phyloP scores from a whole-genome alignment of 1,140 invertebrate genomes.

The Lithobius niger region DNA sequence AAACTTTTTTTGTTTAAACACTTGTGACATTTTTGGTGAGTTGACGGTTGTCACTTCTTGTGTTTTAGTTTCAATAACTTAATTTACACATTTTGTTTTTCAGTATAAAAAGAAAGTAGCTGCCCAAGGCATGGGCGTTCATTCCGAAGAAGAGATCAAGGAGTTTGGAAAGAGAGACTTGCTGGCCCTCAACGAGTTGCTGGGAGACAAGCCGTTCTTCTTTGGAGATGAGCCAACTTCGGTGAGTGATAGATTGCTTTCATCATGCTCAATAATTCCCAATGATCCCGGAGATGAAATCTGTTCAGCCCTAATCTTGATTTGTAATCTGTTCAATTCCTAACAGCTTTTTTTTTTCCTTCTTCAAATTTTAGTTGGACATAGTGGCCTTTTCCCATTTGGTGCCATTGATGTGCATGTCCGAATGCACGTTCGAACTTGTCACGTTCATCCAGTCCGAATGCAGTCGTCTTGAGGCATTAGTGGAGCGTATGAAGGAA shows the following conservation, averaged over 20 bases:
- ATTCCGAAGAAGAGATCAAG: conserved; percentile 74
- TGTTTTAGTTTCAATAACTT: too few relatives aligned
- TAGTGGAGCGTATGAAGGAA: conserved; percentile 24
- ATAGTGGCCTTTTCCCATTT: conserved; percentile 22
- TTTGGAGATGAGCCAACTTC: conserved; percentile 79
- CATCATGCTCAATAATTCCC: too few relatives aligned
- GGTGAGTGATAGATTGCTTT: conserved; percentile 42
- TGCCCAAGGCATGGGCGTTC: conserved; percentile 67
- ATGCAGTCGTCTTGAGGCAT: conserved; percentile 22
- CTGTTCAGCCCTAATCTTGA: too few relatives aligned
- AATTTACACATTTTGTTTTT: too few relatives aligned
- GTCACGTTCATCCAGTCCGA: conserved; percentile 17
- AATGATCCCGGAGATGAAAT: too few relatives aligned
- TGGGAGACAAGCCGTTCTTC: conserved; percentile 85
- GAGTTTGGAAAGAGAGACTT: conserved; percentile 81
- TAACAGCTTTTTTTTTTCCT: conserved; percentile 6
- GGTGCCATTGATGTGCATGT: conserved; percentile 18
- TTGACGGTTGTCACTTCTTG: too few relatives aligned
- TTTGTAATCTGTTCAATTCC: too few relatives aligned
- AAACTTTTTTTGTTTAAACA: too few relatives aligned
- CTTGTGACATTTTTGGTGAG: too few relatives aligned
- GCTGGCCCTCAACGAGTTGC: conserved; percentile 70
- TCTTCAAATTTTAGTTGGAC: conserved; percentile 17
- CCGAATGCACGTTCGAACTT: neutral
- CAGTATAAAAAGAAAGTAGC: conserved; percentile 73